Evolutionary conservation across 2,113 vertebrate species (phyloP), one percentile per base, ranked within the genome.

Genomic region (Melanerpes formicivorus): DNA sequence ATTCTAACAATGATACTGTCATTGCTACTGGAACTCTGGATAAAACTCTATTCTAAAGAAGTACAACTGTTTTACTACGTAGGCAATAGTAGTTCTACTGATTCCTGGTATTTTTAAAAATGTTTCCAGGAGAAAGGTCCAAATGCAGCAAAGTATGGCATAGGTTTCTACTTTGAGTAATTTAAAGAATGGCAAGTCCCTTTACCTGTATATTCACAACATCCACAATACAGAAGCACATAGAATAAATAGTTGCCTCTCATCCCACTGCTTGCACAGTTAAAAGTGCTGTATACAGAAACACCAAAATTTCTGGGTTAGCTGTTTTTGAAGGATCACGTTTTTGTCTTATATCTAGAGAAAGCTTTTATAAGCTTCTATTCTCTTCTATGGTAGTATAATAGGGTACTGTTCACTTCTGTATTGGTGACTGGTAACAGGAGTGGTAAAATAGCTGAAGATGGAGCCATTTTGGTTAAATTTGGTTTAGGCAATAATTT

Each of bases 341-440:
- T 58, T 73, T 40, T 4, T 42, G 10, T 40, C 27, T 32, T 86
- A 29, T 1, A 29, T 54, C 7, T 56, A 54, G 50, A 12, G 27
- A 81, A 56, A 60, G 6, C 5, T 58, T 86, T 50, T 62, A 1
- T 70, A 40, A 40, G 40, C 40, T 40, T 40, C 40, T 40, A 10
- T 40, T 69, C 3, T 40, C 7, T 87, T 87, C 12, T 60, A 10
- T 0, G 0, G 0, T 15, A 29, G 7, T 17, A 3, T 26, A 64
- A 67, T 0, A 58, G 5, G 11, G 23, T 56, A 4, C 10, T 9
- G 16, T 32, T 66, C 27, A 44, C 8, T 91, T 91, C 87, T 52
- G 1, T 9, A 14, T 34, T 66, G 4, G 40, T 89, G 40, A 63
- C 23, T 59, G 14, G 19, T 84, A 78, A 60, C 3, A 44, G 30